These are phyloP conservation scores for Agrochola lychnidis DNA, from an alignment of 2,888 invertebrate species.

Conservation along the genomic window DNA sequence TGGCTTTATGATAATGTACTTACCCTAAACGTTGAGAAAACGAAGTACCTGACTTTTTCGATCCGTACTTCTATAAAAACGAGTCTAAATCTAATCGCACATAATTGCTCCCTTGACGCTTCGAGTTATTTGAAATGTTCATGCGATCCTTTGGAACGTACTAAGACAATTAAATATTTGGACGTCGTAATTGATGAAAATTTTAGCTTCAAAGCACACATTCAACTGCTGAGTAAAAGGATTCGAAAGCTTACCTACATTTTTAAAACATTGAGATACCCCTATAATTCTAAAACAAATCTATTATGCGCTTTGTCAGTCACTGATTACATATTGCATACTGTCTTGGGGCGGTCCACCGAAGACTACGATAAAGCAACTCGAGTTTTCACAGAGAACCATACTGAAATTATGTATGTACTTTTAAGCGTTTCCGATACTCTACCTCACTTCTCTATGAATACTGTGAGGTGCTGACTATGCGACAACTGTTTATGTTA, in stretches of 20 bases:
- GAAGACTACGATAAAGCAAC: no score
- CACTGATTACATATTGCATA: no score
- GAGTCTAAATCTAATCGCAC: not conserved
- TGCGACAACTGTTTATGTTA: no score
- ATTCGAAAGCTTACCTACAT: not conserved
- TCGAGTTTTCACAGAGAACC: not conserved
- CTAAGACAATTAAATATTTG: not conserved
- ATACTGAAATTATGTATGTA: not conserved
- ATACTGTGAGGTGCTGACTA: no score
- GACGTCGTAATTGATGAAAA: not conserved
- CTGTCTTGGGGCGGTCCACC: no score
- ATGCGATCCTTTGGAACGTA: not conserved
- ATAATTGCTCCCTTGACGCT: not conserved
- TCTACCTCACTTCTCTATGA: not conserved
- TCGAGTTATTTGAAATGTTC: no score
- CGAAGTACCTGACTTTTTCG: not conserved
- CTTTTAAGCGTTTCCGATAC: not conserved
- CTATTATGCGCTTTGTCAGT: no score
- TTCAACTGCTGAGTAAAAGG: not conserved
- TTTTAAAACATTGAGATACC: not conserved
- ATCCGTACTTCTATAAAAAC: not conserved
- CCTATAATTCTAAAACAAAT: no score
- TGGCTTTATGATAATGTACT: not conserved
- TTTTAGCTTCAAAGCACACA: not conserved
- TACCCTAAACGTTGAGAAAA: not conserved